These are phyloP conservation scores for Hylaeus anthracinus DNA, from an alignment of 1,140 invertebrate species.

Conservation along the genomic window DNA sequence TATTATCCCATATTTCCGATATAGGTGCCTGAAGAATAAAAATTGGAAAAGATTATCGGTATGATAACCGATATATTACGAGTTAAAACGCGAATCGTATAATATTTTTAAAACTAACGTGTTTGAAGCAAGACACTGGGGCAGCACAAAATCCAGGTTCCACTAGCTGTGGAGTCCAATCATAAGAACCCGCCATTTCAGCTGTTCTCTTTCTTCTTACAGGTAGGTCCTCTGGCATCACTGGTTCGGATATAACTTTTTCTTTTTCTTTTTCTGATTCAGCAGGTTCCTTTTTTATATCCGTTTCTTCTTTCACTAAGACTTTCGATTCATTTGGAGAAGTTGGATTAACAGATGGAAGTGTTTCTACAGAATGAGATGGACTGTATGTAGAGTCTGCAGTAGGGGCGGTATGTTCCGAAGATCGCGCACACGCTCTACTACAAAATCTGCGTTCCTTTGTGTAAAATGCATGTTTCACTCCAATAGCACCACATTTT, in stretches of 20 bases:
- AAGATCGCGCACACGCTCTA: constrained; percentile 86
- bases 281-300: constrained; percentile 37
- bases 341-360: constrained; percentile 48
- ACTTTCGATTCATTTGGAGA: constrained; percentile 64
- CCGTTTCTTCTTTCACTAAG: constrained; percentile 59
- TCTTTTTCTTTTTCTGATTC: constrained; percentile 67
- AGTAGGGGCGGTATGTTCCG: constrained; percentile 71
- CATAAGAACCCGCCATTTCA: constrained; percentile 87
- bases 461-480: constrained; percentile 94
- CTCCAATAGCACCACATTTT: constrained; percentile 93
- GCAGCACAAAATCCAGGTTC: constrained; percentile 91
- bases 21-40: constrained; percentile 87
- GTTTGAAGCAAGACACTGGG: constrained; percentile 94
- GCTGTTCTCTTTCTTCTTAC: constrained; percentile 81
- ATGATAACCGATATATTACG: background rate
- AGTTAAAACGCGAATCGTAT: background rate
- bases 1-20: constrained; percentile 95
- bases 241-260: constrained; percentile 69
- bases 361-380: constrained; percentile 70
- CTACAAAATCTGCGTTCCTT: constrained; percentile 91
- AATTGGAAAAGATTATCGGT: constrained; percentile 9
- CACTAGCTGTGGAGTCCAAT: constrained; percentile 91
- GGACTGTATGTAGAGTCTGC: constrained; percentile 79
- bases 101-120: constrained; percentile 82
- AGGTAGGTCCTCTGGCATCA: constrained; percentile 78